These are phyloP conservation scores for Rotaria magnacalcarata DNA, from an alignment of 2,888 invertebrate species.

Conservation along the genomic window DNA sequence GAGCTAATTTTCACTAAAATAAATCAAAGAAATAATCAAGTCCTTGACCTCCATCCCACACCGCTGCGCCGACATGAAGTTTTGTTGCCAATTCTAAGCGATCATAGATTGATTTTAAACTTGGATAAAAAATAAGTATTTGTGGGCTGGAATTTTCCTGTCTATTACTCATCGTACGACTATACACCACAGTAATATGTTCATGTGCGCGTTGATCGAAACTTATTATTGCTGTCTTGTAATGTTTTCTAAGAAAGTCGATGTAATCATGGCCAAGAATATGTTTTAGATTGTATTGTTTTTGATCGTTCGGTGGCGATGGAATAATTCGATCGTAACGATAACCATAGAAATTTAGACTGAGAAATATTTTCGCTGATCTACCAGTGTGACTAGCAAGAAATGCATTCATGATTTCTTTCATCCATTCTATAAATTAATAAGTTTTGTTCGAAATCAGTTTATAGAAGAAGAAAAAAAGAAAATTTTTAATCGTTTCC, in stretches of 20 bases:
- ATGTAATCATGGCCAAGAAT: slow-evolving; percentile 66
- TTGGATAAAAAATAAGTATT: slow-evolving; percentile 80
- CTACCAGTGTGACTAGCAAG: slow-evolving; percentile 55
- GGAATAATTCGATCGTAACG: slow-evolving; percentile 69
- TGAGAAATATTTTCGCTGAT: slow-evolving; percentile 75
- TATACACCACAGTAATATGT: not conserved
- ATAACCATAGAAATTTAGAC: slow-evolving; percentile 87
- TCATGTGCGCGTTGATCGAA: slow-evolving; percentile 20
- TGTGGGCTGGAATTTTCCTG: slow-evolving; percentile 53
- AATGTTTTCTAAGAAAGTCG: slow-evolving; percentile 40
- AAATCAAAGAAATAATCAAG: slow-evolving; percentile 88
- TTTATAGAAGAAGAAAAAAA: no score
- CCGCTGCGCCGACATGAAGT: slow-evolving; percentile 76
- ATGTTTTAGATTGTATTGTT: slow-evolving; percentile 67
- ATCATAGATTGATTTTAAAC: slow-evolving; percentile 75
- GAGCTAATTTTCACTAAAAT: slow-evolving; percentile 61
- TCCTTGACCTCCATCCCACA: slow-evolving; percentile 95
- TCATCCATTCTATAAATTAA: slow-evolving; percentile 32
- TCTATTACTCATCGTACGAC: not conserved
- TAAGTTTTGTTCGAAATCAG: no score
- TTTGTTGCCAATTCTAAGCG: slow-evolving; percentile 74
- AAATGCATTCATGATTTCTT: slow-evolving; percentile 35
- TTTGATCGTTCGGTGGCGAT: not conserved
- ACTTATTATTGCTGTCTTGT: not conserved
- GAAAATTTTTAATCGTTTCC: no score